A percentile compares a stretch with the other conserved stretches of the same genome.
Evolutionary conservation across 1,140 invertebrate species (phyloP).

Genomic region (Lineus longissimus): DNA sequence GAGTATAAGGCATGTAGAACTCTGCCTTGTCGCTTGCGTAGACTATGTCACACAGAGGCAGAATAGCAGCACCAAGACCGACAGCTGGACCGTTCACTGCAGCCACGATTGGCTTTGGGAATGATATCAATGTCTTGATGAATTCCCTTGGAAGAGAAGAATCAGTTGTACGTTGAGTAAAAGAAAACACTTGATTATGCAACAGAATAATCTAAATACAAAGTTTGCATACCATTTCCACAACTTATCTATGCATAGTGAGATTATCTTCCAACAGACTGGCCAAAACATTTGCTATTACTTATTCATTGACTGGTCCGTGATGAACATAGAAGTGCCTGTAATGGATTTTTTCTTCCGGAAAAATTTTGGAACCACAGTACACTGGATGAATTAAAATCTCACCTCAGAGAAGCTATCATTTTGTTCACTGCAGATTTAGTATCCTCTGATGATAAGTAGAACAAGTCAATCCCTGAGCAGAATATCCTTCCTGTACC

Average conservation of each 20-base stretch:
- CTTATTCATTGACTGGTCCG: neutral
- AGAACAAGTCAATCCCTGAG: conserved; percentile 47
- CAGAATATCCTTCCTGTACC: conserved; percentile 47
- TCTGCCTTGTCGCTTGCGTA: conserved; percentile 78
- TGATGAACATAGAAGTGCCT: neutral
- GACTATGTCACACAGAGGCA: conserved; percentile 82
- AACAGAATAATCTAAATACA: neutral
- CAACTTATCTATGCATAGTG: neutral
- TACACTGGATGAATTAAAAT: no score
- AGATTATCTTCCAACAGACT: no score
- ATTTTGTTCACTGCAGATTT: conserved; percentile 44
- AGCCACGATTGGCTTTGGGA: conserved; percentile 84
- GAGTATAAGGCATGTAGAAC: conserved; percentile 80
- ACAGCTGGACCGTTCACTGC: conserved; percentile 89
- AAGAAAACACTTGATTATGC: no score
- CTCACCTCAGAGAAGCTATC: conserved; percentile 46
- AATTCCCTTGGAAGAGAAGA: conserved; percentile 60
- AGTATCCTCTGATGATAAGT: conserved; percentile 35
- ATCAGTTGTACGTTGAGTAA: no score
- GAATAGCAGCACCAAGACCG: conserved; percentile 78
- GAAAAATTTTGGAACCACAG: no score
- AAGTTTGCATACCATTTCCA: neutral
- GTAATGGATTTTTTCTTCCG: no score
- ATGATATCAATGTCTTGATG: conserved; percentile 75
- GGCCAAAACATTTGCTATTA: no score